Conservation (phyloP, 2,113 vertebrate genomes). For the Choloepus hoffmanni region DNA sequence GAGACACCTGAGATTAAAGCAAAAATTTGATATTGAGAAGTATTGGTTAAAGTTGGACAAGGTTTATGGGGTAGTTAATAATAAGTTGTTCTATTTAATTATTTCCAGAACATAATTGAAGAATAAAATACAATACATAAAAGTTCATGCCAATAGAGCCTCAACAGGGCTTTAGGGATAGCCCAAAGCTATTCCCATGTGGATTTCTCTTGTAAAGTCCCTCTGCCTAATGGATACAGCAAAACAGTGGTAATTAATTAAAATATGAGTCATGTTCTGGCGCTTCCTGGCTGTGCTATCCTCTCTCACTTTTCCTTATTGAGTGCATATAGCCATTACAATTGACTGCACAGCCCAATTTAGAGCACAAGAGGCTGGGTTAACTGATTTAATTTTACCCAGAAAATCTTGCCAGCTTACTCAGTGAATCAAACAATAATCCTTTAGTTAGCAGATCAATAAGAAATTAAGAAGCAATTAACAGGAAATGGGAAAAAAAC, state of each 20-base stretch:
- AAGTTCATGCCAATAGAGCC: not conserved
- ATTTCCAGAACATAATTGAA: not conserved
- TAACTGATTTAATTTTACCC: constrained; percentile 65
- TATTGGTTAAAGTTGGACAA: not conserved
- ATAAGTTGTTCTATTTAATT: not conserved
- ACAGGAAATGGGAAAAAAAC: constrained; percentile 65
- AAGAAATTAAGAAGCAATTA: constrained; percentile 82
- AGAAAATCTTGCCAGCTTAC: constrained; percentile 24
- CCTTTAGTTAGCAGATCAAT: constrained; percentile 72
- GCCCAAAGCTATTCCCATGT: not conserved
- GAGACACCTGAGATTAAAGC: not conserved
- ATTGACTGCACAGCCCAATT: not conserved
- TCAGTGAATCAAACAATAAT: constrained; percentile 71
- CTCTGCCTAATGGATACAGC: not conserved
- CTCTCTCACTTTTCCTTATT: not conserved
- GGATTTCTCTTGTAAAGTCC: not conserved
- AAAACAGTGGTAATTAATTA: not conserved
- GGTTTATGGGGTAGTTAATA: not conserved
- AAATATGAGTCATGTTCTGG: not conserved
- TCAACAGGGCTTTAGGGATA: not conserved
- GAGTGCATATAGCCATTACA: not conserved
- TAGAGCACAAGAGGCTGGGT: not conserved
- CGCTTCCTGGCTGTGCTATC: not conserved
- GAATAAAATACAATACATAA: not conserved
- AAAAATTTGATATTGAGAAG: not conserved